These are phyloP conservation scores for Notospermus geniculatus DNA, from an alignment of 1,140 invertebrate species.

Conservation along the genomic window DNA sequence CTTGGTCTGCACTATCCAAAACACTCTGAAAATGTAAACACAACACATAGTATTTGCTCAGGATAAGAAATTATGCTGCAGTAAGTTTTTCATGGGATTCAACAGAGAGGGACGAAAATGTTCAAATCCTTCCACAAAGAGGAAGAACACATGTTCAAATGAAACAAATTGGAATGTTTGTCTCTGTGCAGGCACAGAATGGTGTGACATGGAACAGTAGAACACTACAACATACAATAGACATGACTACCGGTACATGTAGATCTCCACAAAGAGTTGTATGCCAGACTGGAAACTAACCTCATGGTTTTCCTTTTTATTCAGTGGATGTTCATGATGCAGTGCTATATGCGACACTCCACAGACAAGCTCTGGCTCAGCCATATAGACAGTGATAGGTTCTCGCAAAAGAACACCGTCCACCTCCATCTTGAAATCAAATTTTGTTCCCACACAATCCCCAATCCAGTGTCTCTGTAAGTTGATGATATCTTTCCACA, in stretches of 20 bases:
- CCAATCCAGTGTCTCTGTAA: constrained; percentile 96
- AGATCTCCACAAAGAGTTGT: too few species aligned
- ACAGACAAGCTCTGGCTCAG: constrained; percentile 71
- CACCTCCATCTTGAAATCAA: constrained; percentile 68
- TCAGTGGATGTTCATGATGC: constrained; percentile 49
- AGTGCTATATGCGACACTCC: constrained; percentile 61
- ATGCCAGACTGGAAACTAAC: constrained; percentile 8
- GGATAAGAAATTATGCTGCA: not conserved
- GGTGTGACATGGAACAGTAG: too few species aligned
- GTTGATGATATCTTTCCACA: constrained; percentile 80
- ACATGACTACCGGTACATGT: too few species aligned
- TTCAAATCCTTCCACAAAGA: too few species aligned
- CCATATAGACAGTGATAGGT: constrained; percentile 71
- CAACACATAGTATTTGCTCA: not conserved
- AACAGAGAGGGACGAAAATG: too few species aligned
- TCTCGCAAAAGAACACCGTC: constrained; percentile 23
- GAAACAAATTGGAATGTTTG: too few species aligned
- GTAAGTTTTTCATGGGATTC: too few species aligned
- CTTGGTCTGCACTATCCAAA: too few species aligned
- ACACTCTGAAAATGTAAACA: too few species aligned
- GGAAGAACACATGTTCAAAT: too few species aligned
- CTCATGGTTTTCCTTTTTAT: constrained; percentile 24
- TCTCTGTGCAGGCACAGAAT: too few species aligned
- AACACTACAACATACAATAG: too few species aligned
- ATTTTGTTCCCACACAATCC: constrained; percentile 76